Percentiles rank a stretch among this genome's conserved stretches.
These are phyloP conservation scores for Alcedo quadribrachys DNA, from an alignment of 2,797 vertebrate genomes.

Conservation along the genomic window DNA sequence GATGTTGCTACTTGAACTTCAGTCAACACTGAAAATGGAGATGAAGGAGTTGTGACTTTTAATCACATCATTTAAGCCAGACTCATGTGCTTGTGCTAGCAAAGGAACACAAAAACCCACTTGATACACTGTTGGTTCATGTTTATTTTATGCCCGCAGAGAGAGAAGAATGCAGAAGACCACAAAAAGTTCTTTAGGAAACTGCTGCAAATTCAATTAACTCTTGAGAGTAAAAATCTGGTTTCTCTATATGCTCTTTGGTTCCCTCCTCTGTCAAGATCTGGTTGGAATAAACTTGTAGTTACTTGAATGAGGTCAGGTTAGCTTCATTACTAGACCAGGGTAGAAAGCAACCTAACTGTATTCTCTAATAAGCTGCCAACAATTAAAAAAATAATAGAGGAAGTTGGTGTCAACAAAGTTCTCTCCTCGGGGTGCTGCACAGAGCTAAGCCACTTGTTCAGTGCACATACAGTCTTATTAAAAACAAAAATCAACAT, in stretches of 20 bases:
- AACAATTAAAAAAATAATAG: background rate
- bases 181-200: background rate
- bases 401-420: background rate
- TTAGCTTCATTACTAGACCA: background rate
- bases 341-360: background rate
- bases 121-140: background rate
- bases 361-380: background rate
- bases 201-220: background rate
- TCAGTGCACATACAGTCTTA: background rate
- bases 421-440: background rate
- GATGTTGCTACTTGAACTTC: background rate
- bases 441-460: background rate
- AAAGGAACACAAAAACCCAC: background rate
- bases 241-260: background rate
- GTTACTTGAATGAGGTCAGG: background rate
- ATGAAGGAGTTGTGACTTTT: conserved; percentile 19
- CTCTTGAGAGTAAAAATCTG: background rate
- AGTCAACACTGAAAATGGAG: conserved; percentile 16
- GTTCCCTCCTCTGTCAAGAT: background rate
- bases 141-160: conserved; percentile 1
- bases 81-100: background rate
- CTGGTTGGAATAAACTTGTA: background rate
- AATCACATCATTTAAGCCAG: background rate
- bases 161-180: background rate
- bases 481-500: background rate